phyloP scores from a whole-genome alignment of 30 jellyfish, hydroid and myxozoan species.

The Sanderia malayensis region DNA sequence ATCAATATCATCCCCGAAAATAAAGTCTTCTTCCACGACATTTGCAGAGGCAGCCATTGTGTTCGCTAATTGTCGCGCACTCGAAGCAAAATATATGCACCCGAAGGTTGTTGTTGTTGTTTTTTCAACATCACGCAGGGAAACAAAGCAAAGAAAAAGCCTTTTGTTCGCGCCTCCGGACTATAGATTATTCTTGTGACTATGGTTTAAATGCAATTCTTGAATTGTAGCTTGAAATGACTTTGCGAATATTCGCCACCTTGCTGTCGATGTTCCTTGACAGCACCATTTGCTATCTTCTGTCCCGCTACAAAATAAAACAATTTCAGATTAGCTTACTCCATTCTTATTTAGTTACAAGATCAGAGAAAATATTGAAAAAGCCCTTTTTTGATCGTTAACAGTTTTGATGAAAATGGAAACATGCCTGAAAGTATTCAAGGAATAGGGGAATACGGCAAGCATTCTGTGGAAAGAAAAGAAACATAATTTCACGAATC shows the following conservation, averaged over 20 bases:
- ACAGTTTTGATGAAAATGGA: too few relatives aligned
- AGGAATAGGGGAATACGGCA: neutral
- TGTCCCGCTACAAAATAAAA: neutral
- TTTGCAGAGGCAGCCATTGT: slow-evolving; percentile 2
- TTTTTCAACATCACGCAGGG: slow-evolving; percentile 3
- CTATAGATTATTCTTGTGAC: slow-evolving; percentile 8
- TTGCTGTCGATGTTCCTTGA: neutral
- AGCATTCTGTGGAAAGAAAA: neutral
- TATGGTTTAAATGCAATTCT: neutral
- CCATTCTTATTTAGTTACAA: neutral
- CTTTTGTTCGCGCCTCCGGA: slow-evolving; percentile 22
- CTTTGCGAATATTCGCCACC: neutral
- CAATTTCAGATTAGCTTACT: neutral
- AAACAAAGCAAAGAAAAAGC: neutral
- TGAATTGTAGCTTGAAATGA: neutral
- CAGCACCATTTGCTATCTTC: neutral
- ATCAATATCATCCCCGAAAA: slow-evolving; percentile 2
- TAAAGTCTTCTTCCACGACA: neutral
- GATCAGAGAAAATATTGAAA: neutral
- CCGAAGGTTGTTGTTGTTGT: neutral
- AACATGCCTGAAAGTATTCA: neutral
- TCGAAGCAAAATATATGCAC: slow-evolving; percentile 2
- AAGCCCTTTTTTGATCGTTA: too few relatives aligned
- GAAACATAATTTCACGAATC: neutral
- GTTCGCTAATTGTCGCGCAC: neutral